Evolutionary conservation across 92 coral and sea anemone genomes (phyloP), one percentile per base, ranked within the genome.

Genomic region (Phenganax stokvisi): DNA sequence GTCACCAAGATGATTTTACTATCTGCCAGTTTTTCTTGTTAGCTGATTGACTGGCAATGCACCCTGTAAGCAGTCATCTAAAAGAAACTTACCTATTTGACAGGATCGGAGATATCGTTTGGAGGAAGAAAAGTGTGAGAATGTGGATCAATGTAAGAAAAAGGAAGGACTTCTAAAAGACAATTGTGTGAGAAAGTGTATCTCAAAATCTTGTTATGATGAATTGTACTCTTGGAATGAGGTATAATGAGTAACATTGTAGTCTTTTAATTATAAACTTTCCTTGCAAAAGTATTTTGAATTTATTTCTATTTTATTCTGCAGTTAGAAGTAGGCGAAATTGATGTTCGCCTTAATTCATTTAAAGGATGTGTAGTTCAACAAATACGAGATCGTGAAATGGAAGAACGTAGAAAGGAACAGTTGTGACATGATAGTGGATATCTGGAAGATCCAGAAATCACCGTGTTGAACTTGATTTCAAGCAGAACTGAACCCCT

Each of bases 201-300:
- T 91, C 29, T 91, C 97, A 76, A 84, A 84, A 53, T 52, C 80
- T 7, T 91, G 97, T 68, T 91, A 91, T 79, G 87, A 84, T 11
- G 92, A 91, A 81, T 74, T 91, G 81, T 91, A 91, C 75, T 84
- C 92, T 16, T 91, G 97, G 97, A 86, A 91, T 83, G 97, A 91
- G 86, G 97, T 89, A 86, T 0, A 68, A 68, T 37, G 47, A 37
- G 47, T 37, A 37, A 37, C 25, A 20, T 20, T 37, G 47, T 37
- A 37, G 47, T 37, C 6, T 15, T 9, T 63, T 67, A 31, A 17
- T 9, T 54, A 29, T 28, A 6, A 8, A 1, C 51, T 66, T 79
- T 25, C 28, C 11, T 1, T 57, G 16, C 27, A 57, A 9, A 16
- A 6, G 0, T 72, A 31, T 47, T 37, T 37, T 37, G 47, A 37